A percentile compares a stretch with the other conserved stretches of the same genome.
These are phyloP conservation scores for Athene cunicularia DNA, from an alignment of 2,113 vertebrate genomes.

Conservation along the genomic window DNA sequence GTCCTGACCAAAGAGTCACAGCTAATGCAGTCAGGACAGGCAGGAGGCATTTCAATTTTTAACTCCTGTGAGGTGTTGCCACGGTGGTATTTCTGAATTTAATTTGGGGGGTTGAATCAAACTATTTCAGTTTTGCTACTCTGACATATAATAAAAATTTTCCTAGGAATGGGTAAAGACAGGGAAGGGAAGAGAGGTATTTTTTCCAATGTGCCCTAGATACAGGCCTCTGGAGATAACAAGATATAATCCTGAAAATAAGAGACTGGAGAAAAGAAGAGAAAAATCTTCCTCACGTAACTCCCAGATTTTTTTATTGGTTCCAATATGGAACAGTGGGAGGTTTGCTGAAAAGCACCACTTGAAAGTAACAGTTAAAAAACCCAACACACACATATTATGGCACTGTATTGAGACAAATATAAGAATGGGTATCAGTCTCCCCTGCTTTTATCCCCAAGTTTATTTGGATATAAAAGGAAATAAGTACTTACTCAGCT, in stretches of 20 bases:
- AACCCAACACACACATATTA: neutral
- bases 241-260: neutral
- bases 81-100: neutral
- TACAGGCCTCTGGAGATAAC: neutral
- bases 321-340: neutral
- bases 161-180: neutral
- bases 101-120: neutral
- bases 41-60: neutral
- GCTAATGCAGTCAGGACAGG: fast-evolving
- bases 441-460: neutral
- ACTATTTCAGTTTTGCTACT: neutral
- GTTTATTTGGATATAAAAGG: neutral
- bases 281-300: neutral
- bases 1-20: neutral
- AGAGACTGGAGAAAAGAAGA: neutral
- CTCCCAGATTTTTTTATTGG: neutral
- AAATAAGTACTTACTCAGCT: constrained; percentile 88
- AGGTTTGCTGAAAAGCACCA: neutral
- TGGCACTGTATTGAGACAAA: neutral
- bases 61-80: neutral
- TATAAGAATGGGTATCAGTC: neutral
- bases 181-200: neutral
- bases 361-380: neutral
- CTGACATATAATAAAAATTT: neutral
- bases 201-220: neutral